A percentile compares a stretch with the other conserved stretches of the same genome.
Evolutionary conservation across 2,888 invertebrate species (phyloP).

Genomic region (Isoperla grammatica): DNA sequence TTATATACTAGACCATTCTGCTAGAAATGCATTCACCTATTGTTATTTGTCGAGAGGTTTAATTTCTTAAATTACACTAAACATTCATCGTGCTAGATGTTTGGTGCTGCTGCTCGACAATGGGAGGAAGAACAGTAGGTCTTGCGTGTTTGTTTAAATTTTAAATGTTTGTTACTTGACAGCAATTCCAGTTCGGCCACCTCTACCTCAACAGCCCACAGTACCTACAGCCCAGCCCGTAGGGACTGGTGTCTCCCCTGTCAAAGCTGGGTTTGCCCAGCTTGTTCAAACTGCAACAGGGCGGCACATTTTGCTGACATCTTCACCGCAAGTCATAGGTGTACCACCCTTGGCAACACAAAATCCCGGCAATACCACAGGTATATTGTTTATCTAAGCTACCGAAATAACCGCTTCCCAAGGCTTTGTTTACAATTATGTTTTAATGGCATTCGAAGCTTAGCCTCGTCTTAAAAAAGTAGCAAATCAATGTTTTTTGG

Average conservation of each 20-base stretch:
- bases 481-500: too few relatives aligned
- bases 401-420: constrained; percentile 12
- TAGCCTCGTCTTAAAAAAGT: too few relatives aligned
- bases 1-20: too few relatives aligned
- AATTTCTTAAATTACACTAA: too few relatives aligned
- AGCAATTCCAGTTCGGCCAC: background rate
- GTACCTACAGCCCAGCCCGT: background rate
- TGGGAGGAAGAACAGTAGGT: background rate
- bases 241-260: background rate
- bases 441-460: too few relatives aligned
- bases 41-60: too few relatives aligned
- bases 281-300: constrained; percentile 66
- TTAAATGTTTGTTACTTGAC: too few relatives aligned
- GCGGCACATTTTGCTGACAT: constrained; percentile 60
- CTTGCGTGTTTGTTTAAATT: background rate
- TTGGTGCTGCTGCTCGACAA: too few relatives aligned
- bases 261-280: constrained; percentile 48
- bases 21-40: too few relatives aligned
- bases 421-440: too few relatives aligned
- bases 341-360: constrained; percentile 39
- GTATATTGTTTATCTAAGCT: constrained; percentile 12
- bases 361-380: constrained; percentile 36
- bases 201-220: constrained; percentile 1
- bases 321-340: constrained; percentile 38
- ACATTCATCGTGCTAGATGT: too few relatives aligned